Percentiles rank a stretch among this genome's conserved stretches.
Conservation (phyloP, 2,797 vertebrate genomes). For the Chaetodon trifasciatus region DNA sequence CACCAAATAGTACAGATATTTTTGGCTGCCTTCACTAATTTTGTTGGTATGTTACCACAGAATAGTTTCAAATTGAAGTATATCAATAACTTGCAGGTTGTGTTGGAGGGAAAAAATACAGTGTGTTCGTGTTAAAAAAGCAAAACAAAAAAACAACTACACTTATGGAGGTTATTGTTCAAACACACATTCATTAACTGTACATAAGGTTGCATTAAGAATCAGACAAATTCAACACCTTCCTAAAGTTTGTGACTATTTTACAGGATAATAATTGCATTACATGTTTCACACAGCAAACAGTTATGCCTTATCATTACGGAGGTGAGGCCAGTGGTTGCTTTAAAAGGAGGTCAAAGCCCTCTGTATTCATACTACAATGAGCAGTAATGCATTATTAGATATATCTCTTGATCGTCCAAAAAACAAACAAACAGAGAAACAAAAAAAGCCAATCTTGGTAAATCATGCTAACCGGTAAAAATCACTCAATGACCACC, state of each 20-base stretch:
- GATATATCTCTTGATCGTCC: slow-evolving; percentile 40
- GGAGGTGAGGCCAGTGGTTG: slow-evolving; percentile 73
- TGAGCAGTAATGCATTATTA: slow-evolving; percentile 51
- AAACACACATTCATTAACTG: slow-evolving; percentile 63
- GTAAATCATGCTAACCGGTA: slow-evolving; percentile 56
- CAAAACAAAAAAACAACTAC: slow-evolving; percentile 15
- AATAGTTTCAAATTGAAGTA: slow-evolving; percentile 31
- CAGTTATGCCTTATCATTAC: slow-evolving; percentile 48
- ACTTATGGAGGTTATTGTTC: slow-evolving; percentile 34
- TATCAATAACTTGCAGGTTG: slow-evolving; percentile 22
- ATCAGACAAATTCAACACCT: slow-evolving; percentile 53
- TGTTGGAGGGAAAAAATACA: slow-evolving; percentile 40
- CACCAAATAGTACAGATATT: slow-evolving; percentile 6
- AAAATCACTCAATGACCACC: slow-evolving; percentile 68
- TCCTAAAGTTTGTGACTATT: slow-evolving; percentile 54
- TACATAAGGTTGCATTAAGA: slow-evolving; percentile 53
- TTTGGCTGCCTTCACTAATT: slow-evolving; percentile 22
- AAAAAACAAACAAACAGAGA: slow-evolving; percentile 1
- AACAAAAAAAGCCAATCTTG: slow-evolving; percentile 37
- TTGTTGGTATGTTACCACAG: slow-evolving; percentile 13
- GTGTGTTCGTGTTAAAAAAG: slow-evolving; percentile 41
- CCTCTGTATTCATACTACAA: slow-evolving; percentile 43
- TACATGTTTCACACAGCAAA: slow-evolving; percentile 64
- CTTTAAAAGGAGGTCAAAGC: slow-evolving; percentile 49
- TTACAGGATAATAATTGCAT: slow-evolving; percentile 56